Conservation (phyloP, 1,140 invertebrate species). For the Pseudomyrmex dendroicus region DNA sequence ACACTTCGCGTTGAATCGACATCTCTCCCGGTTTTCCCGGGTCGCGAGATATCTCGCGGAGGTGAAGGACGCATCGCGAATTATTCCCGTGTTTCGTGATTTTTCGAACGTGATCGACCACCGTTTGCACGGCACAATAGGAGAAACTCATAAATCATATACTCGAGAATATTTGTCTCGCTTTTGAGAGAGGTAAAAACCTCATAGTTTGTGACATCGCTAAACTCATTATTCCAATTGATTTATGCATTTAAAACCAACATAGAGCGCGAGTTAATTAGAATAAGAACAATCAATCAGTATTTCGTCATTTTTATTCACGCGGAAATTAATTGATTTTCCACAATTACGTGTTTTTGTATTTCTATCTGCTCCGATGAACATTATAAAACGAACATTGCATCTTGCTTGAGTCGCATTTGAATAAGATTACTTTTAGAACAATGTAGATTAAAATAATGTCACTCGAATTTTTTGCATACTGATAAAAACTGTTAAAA, state of each 20-base stretch:
- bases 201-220: background rate
- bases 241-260: background rate
- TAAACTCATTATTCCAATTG: background rate
- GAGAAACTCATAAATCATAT: background rate
- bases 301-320: background rate
- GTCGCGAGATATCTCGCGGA: slow-evolving; percentile 57
- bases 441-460: too few relatives aligned
- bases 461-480: too few relatives aligned
- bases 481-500: too few relatives aligned
- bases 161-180: background rate
- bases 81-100: slow-evolving; percentile 39
- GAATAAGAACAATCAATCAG: background rate
- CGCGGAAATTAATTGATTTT: background rate
- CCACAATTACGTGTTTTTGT: background rate
- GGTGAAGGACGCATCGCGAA: slow-evolving; percentile 59
- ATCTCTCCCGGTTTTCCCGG: slow-evolving; percentile 60
- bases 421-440: background rate
- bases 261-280: background rate
- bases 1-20: slow-evolving; percentile 65
- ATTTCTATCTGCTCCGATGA: background rate
- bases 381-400: too few relatives aligned
- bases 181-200: background rate
- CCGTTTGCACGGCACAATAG: background rate
- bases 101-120: slow-evolving; percentile 2
- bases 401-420: background rate